A percentile compares a stretch with the other conserved stretches of the same genome.
These are phyloP conservation scores for Onychostruthus taczanowskii DNA, from an alignment of 2,113 vertebrate genomes.

Conservation along the genomic window DNA sequence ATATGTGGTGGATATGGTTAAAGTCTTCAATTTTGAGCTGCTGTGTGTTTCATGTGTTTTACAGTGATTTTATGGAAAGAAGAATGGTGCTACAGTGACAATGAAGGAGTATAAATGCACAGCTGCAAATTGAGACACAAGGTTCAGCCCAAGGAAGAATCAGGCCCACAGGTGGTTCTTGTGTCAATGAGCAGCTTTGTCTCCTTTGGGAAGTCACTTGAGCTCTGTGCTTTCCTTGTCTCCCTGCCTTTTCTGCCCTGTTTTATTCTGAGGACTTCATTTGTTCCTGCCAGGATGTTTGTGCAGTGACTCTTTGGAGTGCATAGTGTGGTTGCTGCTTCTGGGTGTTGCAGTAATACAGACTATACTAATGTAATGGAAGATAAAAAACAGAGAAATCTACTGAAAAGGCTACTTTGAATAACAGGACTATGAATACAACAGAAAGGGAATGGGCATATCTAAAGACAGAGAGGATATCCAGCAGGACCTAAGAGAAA, in stretches of 20 bases:
- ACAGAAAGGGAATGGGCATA: background rate
- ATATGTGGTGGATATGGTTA: background rate
- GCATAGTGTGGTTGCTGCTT: background rate
- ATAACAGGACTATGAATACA: background rate
- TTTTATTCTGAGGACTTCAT: background rate
- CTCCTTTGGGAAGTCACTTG: background rate
- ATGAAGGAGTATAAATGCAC: background rate
- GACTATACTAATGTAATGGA: background rate
- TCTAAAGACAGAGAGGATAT: background rate
- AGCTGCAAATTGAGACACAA: background rate
- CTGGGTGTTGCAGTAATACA: background rate
- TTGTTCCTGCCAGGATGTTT: background rate
- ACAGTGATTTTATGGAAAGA: background rate
- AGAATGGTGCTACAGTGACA: background rate
- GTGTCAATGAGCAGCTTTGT: background rate
- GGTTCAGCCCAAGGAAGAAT: background rate
- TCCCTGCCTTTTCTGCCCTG: background rate
- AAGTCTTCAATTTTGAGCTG: background rate
- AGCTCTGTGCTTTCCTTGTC: background rate
- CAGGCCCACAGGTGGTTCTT: background rate
- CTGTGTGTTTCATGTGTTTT: background rate
- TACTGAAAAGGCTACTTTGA: background rate
- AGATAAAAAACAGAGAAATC: background rate
- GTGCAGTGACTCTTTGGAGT: background rate
- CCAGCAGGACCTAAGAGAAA: background rate